These are phyloP conservation scores for Crotalus helleri DNA, from an alignment of 2,113 vertebrate species.

Conservation along the genomic window DNA sequence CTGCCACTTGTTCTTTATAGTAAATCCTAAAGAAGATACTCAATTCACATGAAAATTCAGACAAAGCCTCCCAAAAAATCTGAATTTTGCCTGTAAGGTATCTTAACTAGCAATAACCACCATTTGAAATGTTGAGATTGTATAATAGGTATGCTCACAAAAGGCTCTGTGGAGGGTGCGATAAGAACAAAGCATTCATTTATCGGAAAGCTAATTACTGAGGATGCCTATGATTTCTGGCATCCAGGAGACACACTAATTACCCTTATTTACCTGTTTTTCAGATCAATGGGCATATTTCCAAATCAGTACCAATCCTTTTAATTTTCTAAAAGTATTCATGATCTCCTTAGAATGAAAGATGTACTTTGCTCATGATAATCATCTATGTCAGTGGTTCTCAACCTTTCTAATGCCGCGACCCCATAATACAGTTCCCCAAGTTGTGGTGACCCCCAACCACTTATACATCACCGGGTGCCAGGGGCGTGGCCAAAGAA, in stretches of 20 bases:
- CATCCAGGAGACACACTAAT: background rate
- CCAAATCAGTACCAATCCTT: background rate
- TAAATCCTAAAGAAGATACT: background rate
- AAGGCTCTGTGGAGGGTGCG: background rate
- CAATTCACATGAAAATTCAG: background rate
- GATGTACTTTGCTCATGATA: background rate
- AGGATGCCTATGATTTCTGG: background rate
- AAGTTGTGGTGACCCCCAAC: too few species aligned
- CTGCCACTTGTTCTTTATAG: background rate
- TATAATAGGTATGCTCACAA: background rate
- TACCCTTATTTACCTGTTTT: background rate
- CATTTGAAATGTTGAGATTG: background rate
- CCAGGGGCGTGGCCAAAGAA: too few species aligned
- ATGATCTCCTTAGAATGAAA: background rate
- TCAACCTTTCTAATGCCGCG: too few species aligned
- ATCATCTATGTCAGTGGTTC: background rate
- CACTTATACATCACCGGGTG: too few species aligned
- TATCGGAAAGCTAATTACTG: background rate
- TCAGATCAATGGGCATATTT: background rate
- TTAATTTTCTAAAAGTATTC: background rate
- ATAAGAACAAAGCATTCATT: background rate
- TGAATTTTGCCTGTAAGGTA: background rate
- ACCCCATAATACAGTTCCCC: too few species aligned
- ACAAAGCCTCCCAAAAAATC: background rate
- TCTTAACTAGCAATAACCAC: background rate